A percentile compares a stretch with the other conserved stretches of the same genome.
Conservation (phyloP, 1,140 invertebrate species). For the Brachionus rotundiformis region DNA sequence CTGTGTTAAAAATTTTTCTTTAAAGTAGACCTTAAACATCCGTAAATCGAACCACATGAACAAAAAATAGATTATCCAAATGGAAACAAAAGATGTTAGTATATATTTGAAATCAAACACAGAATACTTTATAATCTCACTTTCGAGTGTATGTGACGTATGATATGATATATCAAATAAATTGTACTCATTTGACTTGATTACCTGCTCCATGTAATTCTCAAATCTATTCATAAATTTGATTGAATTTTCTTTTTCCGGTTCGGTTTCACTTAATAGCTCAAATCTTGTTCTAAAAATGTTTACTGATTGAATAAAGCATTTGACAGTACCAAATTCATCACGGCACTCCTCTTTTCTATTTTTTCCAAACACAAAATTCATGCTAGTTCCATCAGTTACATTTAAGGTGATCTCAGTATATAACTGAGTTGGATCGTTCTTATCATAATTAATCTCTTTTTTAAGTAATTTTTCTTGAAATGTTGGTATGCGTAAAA, state of each 20-base stretch:
- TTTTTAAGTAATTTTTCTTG: slow-evolving; percentile 25
- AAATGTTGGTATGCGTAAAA: not conserved
- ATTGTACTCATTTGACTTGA: not conserved
- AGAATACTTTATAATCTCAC: slow-evolving; percentile 32
- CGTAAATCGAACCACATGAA: slow-evolving; percentile 42
- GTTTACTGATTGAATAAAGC: slow-evolving; percentile 21
- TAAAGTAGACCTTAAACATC: slow-evolving; percentile 27
- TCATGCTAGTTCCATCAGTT: not conserved
- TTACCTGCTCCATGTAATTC: slow-evolving; percentile 13
- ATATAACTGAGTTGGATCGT: slow-evolving; percentile 27
- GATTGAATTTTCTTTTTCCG: not conserved
- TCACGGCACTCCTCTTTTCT: not conserved
- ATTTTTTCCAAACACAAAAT: slow-evolving; percentile 25
- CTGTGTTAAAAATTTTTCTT: not conserved
- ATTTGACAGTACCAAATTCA: not conserved
- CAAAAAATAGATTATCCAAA: slow-evolving; percentile 43
- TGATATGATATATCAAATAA: slow-evolving; percentile 30
- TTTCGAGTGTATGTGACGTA: slow-evolving; percentile 19
- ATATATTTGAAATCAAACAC: slow-evolving; percentile 35
- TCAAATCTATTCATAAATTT: slow-evolving; percentile 27
- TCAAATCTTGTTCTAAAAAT: slow-evolving; percentile 34
- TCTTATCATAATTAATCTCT: not conserved
- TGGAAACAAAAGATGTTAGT: not conserved
- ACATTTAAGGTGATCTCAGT: not conserved
- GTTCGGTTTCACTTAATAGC: not conserved